These are phyloP conservation scores for Ctenosaura bakeri DNA, from an alignment of 2,797 vertebrate genomes.

Conservation along the genomic window DNA sequence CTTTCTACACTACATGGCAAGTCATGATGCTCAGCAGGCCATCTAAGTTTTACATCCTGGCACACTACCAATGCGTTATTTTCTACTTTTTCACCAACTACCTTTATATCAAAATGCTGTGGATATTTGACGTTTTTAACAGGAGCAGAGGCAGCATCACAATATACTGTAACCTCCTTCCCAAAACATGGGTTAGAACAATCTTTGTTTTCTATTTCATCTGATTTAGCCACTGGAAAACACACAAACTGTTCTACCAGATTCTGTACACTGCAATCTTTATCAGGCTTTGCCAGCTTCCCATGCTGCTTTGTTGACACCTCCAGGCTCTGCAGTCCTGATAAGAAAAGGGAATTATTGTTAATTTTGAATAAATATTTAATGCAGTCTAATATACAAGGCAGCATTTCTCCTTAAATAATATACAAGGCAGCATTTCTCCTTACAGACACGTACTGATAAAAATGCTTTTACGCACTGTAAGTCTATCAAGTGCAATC, in stretches of 20 bases:
- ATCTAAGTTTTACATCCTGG: conserved; percentile 55
- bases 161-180: conserved; percentile 44
- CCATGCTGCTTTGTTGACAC: conserved; percentile 36
- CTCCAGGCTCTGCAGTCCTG: conserved; percentile 65
- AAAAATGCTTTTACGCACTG: neutral
- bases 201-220: conserved; percentile 53
- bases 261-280: conserved; percentile 58
- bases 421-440: neutral
- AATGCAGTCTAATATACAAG: neutral
- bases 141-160: conserved; percentile 46
- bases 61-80: conserved; percentile 47
- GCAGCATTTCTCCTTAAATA: neutral
- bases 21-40: conserved; percentile 25
- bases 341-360: conserved; percentile 60
- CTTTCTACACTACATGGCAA: conserved; percentile 61
- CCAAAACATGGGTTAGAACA: conserved; percentile 52
- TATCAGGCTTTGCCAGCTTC: conserved; percentile 64
- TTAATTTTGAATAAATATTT: conserved; percentile 22
- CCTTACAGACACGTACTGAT: neutral
- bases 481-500: neutral
- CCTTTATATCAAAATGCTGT: conserved; percentile 52
- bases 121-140: conserved; percentile 46
- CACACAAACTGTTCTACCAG: conserved; percentile 52
- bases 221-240: conserved; percentile 54
- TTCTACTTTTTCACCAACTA: conserved; percentile 57